These are phyloP conservation scores for Campopleginae sp. DNA, from an alignment of 2,888 invertebrate genomes.

Conservation along the genomic window DNA sequence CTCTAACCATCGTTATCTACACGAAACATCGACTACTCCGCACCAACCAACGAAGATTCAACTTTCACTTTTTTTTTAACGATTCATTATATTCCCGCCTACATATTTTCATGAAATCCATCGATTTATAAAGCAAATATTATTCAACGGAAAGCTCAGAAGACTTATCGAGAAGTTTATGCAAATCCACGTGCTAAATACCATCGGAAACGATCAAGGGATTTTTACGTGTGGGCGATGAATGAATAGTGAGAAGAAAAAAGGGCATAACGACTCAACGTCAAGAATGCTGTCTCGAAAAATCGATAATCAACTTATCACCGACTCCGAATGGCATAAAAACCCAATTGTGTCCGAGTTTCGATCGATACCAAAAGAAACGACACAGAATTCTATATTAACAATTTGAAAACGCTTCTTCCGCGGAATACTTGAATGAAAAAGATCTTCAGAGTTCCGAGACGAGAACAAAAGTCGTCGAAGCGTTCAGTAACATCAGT, in stretches of 20 bases:
- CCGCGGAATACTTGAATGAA: neutral
- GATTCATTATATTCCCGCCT: conserved; percentile 26
- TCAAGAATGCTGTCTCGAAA: conserved; percentile 31
- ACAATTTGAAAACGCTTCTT: neutral
- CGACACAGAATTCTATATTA: neutral
- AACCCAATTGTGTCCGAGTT: neutral
- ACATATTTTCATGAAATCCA: conserved; percentile 52
- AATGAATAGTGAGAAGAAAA: conserved; percentile 10
- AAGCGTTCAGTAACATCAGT: conserved; percentile 57
- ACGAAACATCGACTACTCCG: conserved; percentile 19
- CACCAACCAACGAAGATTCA: conserved; percentile 30
- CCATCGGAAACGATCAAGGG: conserved; percentile 28
- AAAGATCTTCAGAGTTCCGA: conserved; percentile 32
- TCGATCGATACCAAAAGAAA: neutral
- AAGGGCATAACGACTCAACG: neutral
- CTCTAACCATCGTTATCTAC: conserved; percentile 22
- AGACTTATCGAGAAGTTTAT: conserved; percentile 44
- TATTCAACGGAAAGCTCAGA: conserved; percentile 10
- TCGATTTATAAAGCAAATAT: conserved; percentile 38
- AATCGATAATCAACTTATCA: neutral
- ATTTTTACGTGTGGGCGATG: conserved; percentile 46
- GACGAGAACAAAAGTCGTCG: conserved; percentile 48
- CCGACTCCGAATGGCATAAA: no score
- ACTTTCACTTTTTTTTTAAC: conserved; percentile 53
- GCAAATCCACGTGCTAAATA: conserved; percentile 47